Evolutionary conservation across 2,797 vertebrate genomes (phyloP).

Genomic region (Phyllotis vaccarum): DNA sequence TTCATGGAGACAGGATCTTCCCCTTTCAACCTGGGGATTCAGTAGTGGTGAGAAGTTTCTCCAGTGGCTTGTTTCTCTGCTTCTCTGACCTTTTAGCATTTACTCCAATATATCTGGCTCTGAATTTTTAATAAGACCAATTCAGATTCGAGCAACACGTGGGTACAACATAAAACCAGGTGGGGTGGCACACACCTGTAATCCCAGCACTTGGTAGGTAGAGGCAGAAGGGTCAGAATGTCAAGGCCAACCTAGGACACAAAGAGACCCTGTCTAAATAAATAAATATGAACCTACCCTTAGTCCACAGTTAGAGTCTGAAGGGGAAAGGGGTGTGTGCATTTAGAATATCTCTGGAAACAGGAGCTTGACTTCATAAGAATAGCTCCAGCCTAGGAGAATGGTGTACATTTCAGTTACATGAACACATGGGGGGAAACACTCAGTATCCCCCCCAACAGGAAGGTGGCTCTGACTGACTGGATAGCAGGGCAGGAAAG

Average conservation of each 20-base stretch:
- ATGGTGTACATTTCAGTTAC: not conserved
- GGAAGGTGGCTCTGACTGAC: not conserved
- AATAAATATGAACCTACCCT: not conserved
- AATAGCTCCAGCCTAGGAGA: not conserved
- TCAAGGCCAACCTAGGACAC: not conserved
- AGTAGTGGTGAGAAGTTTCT: too few relatives aligned
- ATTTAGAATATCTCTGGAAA: not conserved
- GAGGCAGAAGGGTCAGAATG: not conserved
- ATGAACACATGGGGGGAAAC: not conserved
- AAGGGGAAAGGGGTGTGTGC: not conserved
- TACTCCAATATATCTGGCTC: too few relatives aligned
- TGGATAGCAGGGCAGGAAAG: not conserved
- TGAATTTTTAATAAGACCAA: too few relatives aligned
- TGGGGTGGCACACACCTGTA: not conserved
- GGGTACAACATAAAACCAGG: not conserved
- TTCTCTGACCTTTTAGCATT: too few relatives aligned
- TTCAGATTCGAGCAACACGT: too few relatives aligned
- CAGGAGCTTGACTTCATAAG: not conserved
- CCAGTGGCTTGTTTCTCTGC: too few relatives aligned
- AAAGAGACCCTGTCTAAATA: not conserved
- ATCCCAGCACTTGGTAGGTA: not conserved
- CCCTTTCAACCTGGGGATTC: too few relatives aligned
- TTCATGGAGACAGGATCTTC: too few relatives aligned
- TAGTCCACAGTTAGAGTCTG: conserved; percentile 11
- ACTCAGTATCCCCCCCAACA: not conserved